Conservation (phyloP, 2,888 invertebrate species). For the Standfussiana lucernea region DNA sequence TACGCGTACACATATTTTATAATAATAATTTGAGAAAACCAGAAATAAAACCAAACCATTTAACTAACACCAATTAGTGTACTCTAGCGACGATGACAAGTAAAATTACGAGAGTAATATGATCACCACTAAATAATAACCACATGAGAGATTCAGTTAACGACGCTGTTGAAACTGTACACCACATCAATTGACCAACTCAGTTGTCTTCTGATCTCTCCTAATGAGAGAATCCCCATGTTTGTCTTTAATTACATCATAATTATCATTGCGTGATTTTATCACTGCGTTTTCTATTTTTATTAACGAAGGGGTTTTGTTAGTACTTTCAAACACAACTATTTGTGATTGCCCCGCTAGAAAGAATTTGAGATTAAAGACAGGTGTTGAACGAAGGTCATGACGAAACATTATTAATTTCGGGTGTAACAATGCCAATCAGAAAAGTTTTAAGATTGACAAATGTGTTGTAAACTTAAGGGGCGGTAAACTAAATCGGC, state of each 20-base stretch:
- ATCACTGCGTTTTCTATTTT: not conserved
- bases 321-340: not conserved
- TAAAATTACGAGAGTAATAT: conserved; percentile 68
- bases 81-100: conserved; percentile 65
- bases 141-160: conserved; percentile 75
- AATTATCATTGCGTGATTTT: conserved; percentile 27
- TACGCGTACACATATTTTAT: not conserved
- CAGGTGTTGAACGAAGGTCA: not conserved
- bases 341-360: not conserved
- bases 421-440: not conserved
- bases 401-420: not conserved
- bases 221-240: conserved; percentile 66
- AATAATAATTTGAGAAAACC: conserved; percentile 5
- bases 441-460: not conserved
- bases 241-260: conserved; percentile 46
- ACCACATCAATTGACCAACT: conserved; percentile 79
- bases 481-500: not conserved
- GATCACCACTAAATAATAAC: conserved; percentile 74
- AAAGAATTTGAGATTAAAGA: not conserved
- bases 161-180: conserved; percentile 78
- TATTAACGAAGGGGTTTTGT: not conserved
- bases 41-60: conserved; percentile 57
- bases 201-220: conserved; percentile 73
- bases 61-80: conserved; percentile 72
- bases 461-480: not conserved